Conservation (phyloP, 2,113 vertebrate species). For the Dendropsophus ebraccatus region DNA sequence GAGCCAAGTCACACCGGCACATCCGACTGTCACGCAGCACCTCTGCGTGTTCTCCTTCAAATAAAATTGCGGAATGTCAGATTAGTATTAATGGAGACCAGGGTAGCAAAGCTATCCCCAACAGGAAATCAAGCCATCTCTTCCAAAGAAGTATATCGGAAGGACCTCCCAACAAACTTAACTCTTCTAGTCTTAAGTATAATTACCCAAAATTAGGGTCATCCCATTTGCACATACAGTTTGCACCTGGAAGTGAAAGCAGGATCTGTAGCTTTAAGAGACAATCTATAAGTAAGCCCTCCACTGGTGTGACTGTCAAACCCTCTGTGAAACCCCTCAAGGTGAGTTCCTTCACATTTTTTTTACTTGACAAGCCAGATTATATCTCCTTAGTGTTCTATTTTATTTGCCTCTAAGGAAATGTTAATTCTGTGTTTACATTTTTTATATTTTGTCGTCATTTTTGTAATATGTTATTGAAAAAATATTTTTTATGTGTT, state of each 20-base stretch:
- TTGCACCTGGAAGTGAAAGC: slow-evolving; percentile 79
- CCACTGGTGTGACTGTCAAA: slow-evolving; percentile 58
- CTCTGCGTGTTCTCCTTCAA: slow-evolving; percentile 71
- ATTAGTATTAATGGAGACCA: slow-evolving; percentile 63
- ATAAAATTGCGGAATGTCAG: slow-evolving; percentile 67
- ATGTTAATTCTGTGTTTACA: too few relatives aligned
- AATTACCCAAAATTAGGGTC: slow-evolving; percentile 73
- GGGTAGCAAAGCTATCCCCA: slow-evolving; percentile 68
- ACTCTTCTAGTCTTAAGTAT: slow-evolving; percentile 82
- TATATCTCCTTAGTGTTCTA: too few relatives aligned
- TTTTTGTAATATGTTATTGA: too few relatives aligned
- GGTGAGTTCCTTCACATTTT: slow-evolving; percentile 72
- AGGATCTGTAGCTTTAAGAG: slow-evolving; percentile 69
- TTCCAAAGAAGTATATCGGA: slow-evolving; percentile 94
- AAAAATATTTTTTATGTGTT: too few relatives aligned
- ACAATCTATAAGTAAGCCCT: slow-evolving; percentile 67
- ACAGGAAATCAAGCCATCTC: slow-evolving; percentile 68
- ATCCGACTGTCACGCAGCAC: slow-evolving; percentile 78
- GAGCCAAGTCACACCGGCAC: slow-evolving; percentile 60
- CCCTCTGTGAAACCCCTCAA: slow-evolving; percentile 70
- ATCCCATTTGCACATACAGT: slow-evolving; percentile 89
- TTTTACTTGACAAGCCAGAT: too few relatives aligned
- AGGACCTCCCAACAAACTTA: slow-evolving; percentile 79
- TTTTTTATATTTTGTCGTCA: too few relatives aligned
- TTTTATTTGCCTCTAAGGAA: too few relatives aligned